Evolutionary conservation across 1,140 invertebrate genomes (phyloP), one percentile per base, ranked within the genome.

Genomic region (Mylabris phalerata): DNA sequence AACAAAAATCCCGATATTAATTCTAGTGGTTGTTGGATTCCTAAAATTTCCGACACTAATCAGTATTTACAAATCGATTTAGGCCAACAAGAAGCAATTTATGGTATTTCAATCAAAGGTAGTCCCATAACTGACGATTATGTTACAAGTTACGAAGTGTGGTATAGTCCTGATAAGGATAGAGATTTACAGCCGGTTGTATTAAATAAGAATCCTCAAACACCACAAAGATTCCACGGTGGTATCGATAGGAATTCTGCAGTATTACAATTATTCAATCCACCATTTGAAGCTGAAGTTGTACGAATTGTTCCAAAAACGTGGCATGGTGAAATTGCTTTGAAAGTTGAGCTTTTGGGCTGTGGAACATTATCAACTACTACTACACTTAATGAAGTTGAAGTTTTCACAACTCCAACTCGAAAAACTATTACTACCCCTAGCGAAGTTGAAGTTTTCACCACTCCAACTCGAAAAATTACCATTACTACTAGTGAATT

Each of bases 51-150:
- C 2, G 78, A 86, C 64, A 69, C 72, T 50, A 74, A 83, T 58
- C 84, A 86, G 69, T 89, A 82, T 71, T 74, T 92, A n/a, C 80
- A 90, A 73, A 77, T 92, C 4, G 78, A 85, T 67, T 75, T 93
- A 6, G 77, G 79, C 0, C 72, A 70, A 11, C 72, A 78, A 1
- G 79, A 84, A 67, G 82, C 84, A 0, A 72, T 93, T 3, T 92
- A 90, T 71, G 89, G 89, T 0, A 74, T 91, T 9, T 69, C 83
- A 26, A 68, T 90, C 55, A 82, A 83, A 62, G 90, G 90, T 19
- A 84, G 77, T 71, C 78, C 82, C 0, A 55, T 77, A 2, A 79
- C 80, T 46, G 78, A 87, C 61, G 83, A 87, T 65, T 89, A 83
- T 68, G 84, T 92, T n/a, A 89, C 87, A 3, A 86, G 86, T 56